A percentile compares a stretch with the other conserved stretches of the same genome.
Conservation (phyloP, 2,113 vertebrate genomes). For the Cromileptes altivelis region DNA sequence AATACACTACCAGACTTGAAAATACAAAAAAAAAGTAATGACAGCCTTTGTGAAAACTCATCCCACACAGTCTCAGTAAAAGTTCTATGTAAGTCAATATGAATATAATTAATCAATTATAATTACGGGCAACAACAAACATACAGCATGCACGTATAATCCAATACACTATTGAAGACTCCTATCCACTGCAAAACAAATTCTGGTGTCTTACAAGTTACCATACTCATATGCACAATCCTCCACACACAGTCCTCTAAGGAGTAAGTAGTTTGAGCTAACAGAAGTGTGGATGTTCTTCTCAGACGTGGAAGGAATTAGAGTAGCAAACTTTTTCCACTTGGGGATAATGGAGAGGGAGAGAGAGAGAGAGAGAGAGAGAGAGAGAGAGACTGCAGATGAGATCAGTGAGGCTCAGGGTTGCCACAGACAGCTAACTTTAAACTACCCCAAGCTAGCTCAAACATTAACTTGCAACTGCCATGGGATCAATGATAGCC, state of each 20-base stretch:
- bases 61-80: neutral
- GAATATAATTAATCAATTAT: neutral
- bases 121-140: neutral
- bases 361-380: neutral
- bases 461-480: constrained; percentile 43
- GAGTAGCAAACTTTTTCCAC: constrained; percentile 32
- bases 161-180: neutral
- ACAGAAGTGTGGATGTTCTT: constrained; percentile 29
- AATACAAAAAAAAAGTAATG: neutral
- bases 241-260: constrained; percentile 10
- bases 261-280: constrained; percentile 17
- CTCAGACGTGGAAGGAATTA: constrained; percentile 36
- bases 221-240: constrained; percentile 9
- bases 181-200: neutral
- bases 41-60: neutral
- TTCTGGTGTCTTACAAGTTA: neutral
- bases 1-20: neutral
- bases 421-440: constrained; percentile 36
- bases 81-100: neutral
- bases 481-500: constrained; percentile 61
- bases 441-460: constrained; percentile 19
- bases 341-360: neutral
- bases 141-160: neutral
- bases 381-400: neutral
- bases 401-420: constrained; percentile 17